Conservation (phyloP, 2,888 invertebrate species). For the Trisateles emortualis region DNA sequence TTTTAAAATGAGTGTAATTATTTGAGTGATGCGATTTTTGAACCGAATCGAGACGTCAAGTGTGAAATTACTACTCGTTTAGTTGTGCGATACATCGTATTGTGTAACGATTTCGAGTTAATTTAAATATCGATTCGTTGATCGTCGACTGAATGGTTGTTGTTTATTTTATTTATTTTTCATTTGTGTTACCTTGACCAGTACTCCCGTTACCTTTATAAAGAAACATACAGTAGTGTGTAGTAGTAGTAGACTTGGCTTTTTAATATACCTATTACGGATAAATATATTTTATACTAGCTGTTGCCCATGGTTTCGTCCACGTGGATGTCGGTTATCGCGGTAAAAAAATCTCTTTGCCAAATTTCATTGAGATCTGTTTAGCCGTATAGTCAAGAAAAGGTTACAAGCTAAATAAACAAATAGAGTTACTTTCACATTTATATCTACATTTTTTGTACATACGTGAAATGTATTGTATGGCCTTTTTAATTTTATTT, state of each 20-base stretch:
- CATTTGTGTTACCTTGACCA: conserved; percentile 12
- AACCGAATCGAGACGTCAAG: conserved; percentile 30
- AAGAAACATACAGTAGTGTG: background rate
- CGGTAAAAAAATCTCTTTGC: too few relatives aligned
- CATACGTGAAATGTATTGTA: too few relatives aligned
- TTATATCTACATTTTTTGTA: too few relatives aligned
- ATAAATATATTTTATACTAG: too few relatives aligned
- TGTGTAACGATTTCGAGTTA: conserved; percentile 24
- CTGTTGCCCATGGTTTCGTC: too few relatives aligned
- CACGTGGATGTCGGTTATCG: too few relatives aligned
- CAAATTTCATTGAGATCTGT: too few relatives aligned
- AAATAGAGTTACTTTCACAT: too few relatives aligned
- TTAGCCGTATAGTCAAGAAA: too few relatives aligned
- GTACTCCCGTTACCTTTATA: conserved; percentile 13
- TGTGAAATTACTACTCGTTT: conserved; percentile 55
- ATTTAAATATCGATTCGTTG: conserved; percentile 28
- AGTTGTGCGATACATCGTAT: conserved; percentile 44
- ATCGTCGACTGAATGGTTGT: conserved; percentile 10
- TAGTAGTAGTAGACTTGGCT: background rate
- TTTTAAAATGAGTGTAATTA: conserved; percentile 9
- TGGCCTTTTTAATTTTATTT: too few relatives aligned
- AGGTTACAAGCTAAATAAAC: too few relatives aligned
- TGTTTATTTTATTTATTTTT: conserved; percentile 11
- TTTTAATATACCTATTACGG: too few relatives aligned
- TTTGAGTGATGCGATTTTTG: conserved; percentile 18